Percentiles rank a stretch among this genome's conserved stretches.
Evolutionary conservation across 2,888 invertebrate genomes (phyloP).

Genomic region (Bursaphelenchus okinawaensis): DNA sequence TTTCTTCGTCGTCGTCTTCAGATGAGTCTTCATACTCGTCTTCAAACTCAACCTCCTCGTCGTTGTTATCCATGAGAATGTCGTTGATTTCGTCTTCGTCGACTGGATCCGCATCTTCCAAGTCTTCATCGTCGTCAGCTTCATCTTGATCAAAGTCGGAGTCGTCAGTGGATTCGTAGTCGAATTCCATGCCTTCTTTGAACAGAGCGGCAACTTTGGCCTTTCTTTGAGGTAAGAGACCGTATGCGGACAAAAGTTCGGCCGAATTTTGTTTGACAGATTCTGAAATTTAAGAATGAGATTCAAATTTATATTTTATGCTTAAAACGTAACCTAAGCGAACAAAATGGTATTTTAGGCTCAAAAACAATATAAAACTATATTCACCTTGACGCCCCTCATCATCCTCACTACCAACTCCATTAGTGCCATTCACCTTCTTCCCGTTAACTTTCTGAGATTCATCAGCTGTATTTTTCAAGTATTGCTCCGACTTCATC

Average conservation of each 20-base stretch:
- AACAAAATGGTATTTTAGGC: too few species aligned
- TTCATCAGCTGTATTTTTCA: too few species aligned
- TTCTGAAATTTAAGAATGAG: too few species aligned
- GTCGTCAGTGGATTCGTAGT: constrained; percentile 12
- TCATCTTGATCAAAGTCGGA: constrained; percentile 26
- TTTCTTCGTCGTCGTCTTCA: constrained; percentile 6
- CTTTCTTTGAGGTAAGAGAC: too few species aligned
- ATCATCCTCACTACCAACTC: constrained; percentile 8
- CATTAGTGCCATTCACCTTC: not conserved
- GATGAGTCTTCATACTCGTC: constrained; percentile 8
- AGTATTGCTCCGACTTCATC: too few species aligned
- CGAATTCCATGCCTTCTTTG: not conserved
- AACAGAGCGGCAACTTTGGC: too few species aligned
- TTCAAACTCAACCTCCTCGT: constrained; percentile 6
- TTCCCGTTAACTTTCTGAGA: not conserved
- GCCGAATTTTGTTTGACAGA: too few species aligned
- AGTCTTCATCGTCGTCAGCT: constrained; percentile 19
- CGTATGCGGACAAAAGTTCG: too few species aligned
- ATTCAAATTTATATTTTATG: too few species aligned
- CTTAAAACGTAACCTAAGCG: too few species aligned
- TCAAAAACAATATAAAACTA: too few species aligned
- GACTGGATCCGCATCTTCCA: constrained; percentile 18
- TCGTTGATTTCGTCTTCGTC: constrained; percentile 12
- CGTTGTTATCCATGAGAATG: constrained; percentile 2
- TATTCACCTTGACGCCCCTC: not conserved